A percentile compares a stretch with the other conserved stretches of the same genome.
Evolutionary conservation across 2,797 vertebrate species (phyloP).

Genomic region (Serranus cabrilla): DNA sequence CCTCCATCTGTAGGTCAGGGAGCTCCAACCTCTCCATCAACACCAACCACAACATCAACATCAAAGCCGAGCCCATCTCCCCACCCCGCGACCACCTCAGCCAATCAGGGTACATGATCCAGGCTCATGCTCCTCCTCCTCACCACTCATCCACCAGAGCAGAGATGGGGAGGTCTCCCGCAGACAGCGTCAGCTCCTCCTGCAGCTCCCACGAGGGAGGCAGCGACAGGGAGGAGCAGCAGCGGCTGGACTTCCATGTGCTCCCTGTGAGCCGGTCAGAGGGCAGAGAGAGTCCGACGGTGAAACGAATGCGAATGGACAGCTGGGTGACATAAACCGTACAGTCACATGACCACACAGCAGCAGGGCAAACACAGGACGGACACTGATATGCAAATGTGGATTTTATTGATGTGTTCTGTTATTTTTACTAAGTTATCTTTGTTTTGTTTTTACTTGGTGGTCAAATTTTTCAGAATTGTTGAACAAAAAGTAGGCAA

Average conservation of each 20-base stretch:
- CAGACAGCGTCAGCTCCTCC: conserved; percentile 94
- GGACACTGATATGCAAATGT: conserved; percentile 70
- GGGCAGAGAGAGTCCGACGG: conserved; percentile 88
- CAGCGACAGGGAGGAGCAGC: conserved; percentile 93
- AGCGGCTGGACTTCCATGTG: conserved; percentile 88
- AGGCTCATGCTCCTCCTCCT: conserved; percentile 63
- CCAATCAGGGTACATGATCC: conserved; percentile 88
- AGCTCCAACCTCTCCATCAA: conserved; percentile 90
- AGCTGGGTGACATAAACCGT: conserved; percentile 93
- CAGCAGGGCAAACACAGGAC: conserved; percentile 49
- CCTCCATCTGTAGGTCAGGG: conserved; percentile 82
- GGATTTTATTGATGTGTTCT: conserved; percentile 51
- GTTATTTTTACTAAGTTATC: conserved; percentile 72
- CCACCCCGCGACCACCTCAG: conserved; percentile 91
- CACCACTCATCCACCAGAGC: conserved; percentile 76
- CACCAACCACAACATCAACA: conserved; percentile 92
- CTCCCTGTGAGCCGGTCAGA: conserved; percentile 83
- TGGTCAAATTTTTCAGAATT: conserved; percentile 18
- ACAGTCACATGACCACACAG: conserved; percentile 13
- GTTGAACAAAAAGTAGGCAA: conserved; percentile 6
- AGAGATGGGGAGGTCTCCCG: conserved; percentile 92
- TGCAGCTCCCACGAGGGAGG: conserved; percentile 96
- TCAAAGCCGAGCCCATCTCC: conserved; percentile 95
- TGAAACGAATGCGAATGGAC: conserved; percentile 95
- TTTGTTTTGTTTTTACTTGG: conserved; percentile 25